Evolutionary conservation across 2,113 vertebrate genomes (phyloP).

Genomic region (Megaleporinus macrocephalus): DNA sequence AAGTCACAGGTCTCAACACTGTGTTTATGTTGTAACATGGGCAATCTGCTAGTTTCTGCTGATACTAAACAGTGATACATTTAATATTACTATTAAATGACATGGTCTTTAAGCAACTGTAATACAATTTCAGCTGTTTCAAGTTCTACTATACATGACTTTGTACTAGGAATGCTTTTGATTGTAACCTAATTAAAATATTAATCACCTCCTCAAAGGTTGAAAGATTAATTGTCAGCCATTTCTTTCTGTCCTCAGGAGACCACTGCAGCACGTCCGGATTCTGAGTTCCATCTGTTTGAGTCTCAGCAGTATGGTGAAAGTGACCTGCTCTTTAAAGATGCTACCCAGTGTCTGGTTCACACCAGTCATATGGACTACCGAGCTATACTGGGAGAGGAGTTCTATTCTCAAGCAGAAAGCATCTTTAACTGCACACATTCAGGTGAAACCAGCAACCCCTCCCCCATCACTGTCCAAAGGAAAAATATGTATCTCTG

Average conservation of each 20-base stretch:
- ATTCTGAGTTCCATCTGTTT: conserved; percentile 82
- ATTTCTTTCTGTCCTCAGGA: conserved; percentile 70
- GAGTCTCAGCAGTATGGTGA: conserved; percentile 82
- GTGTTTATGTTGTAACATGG: neutral
- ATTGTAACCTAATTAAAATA: too few relatives aligned
- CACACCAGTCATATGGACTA: conserved; percentile 80
- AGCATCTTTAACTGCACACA: conserved; percentile 84
- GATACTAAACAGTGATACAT: neutral
- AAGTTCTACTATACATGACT: too few relatives aligned
- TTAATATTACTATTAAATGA: too few relatives aligned
- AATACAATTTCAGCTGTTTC: neutral
- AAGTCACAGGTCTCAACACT: conserved; percentile 83
- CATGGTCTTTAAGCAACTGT: neutral
- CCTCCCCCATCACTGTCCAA: too few relatives aligned
- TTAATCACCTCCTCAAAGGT: neutral
- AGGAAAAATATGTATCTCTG: too few relatives aligned
- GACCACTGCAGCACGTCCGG: conserved; percentile 69
- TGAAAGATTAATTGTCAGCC: neutral
- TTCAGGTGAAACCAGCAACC: conserved; percentile 81
- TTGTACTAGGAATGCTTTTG: neutral
- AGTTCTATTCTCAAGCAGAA: conserved; percentile 79
- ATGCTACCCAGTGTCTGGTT: conserved; percentile 79
- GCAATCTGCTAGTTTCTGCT: neutral
- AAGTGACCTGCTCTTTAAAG: conserved; percentile 90
- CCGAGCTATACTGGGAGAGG: conserved; percentile 80